Evolutionary conservation across 1,140 invertebrate species (phyloP).

Genomic region (Lasioglossum albipes): DNA sequence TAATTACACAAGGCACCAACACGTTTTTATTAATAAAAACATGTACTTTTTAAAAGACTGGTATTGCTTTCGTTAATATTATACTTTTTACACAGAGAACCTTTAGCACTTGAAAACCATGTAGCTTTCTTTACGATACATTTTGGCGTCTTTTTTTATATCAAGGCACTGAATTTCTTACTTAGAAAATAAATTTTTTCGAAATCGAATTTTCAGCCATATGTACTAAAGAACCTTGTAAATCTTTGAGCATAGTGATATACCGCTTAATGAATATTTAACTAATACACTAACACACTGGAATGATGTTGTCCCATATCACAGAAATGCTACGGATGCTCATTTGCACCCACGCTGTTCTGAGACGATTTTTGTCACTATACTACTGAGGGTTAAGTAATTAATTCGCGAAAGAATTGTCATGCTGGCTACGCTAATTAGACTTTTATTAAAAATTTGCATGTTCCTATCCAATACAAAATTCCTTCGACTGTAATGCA

Average conservation of each 20-base stretch:
- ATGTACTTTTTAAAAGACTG: neutral
- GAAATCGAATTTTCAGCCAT: neutral
- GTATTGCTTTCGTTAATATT: neutral
- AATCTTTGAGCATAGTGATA: constrained; percentile 35
- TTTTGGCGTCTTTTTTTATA: constrained; percentile 10
- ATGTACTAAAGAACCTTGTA: constrained; percentile 24
- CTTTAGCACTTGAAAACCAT: constrained; percentile 5
- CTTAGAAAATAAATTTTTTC: no score
- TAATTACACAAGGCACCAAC: neutral
- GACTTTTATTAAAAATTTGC: no score
- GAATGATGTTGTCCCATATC: constrained; percentile 55
- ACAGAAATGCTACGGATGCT: constrained; percentile 46
- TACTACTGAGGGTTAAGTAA: no score
- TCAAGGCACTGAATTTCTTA: neutral
- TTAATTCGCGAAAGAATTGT: neutral
- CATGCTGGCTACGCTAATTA: neutral
- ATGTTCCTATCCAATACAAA: no score
- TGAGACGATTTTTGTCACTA: neutral
- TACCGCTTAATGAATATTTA: constrained; percentile 17
- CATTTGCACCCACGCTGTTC: neutral
- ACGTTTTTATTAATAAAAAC: neutral
- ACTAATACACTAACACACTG: constrained; percentile 39
- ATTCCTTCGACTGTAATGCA: no score
- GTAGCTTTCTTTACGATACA: constrained; percentile 14
- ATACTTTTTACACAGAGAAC: neutral